Evolutionary conservation across 2,113 vertebrate species (phyloP).

Genomic region (Gallinago media): DNA sequence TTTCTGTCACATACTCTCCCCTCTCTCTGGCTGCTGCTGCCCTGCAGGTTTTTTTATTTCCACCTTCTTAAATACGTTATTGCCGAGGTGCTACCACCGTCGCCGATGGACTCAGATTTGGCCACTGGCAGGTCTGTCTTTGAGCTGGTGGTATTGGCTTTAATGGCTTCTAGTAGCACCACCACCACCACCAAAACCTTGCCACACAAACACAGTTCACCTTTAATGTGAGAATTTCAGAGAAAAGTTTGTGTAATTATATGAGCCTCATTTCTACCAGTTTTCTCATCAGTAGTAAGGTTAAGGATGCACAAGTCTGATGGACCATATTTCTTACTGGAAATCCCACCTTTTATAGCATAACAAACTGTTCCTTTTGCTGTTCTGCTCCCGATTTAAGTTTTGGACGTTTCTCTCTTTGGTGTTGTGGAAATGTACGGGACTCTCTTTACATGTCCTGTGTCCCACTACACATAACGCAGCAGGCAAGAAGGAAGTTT

Average conservation of each 20-base stretch:
- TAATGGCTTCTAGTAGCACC: neutral
- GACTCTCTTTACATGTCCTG: neutral
- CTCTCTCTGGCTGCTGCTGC: neutral
- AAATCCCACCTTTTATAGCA: neutral
- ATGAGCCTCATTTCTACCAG: neutral
- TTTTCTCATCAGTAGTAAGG: neutral
- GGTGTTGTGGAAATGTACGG: neutral
- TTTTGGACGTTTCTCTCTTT: neutral
- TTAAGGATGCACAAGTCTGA: neutral
- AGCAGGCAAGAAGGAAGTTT: neutral
- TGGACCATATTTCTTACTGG: neutral
- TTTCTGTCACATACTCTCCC: neutral
- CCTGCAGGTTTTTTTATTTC: neutral
- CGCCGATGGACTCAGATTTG: rapidly evolving
- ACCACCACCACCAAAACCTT: neutral
- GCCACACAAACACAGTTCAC: neutral
- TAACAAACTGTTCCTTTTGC: neutral
- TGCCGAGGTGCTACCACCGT: rapidly evolving
- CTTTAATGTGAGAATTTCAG: neutral
- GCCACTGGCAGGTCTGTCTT: rapidly evolving
- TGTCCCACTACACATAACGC: neutral
- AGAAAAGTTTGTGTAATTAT: neutral
- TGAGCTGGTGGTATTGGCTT: neutral
- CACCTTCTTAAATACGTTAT: neutral
- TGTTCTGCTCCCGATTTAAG: neutral